Base-by-base conservation (phyloP, 2,888 invertebrate species). In the Lycia hirtaria region DNA sequence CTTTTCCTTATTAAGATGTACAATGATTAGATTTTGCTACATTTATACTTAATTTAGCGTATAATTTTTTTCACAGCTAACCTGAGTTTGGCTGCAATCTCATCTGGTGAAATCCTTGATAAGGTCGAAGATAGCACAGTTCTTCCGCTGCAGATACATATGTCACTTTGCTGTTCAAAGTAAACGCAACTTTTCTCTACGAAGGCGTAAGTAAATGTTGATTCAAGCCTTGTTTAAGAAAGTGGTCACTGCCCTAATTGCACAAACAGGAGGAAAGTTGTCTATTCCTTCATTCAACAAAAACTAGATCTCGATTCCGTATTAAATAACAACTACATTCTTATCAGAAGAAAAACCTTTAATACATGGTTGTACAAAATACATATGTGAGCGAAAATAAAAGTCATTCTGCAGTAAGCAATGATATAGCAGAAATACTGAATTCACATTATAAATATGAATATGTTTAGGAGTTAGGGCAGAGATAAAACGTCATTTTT, bases 241-340 rank as follows among this genome's bases (percentile, higher is more conserved):
- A 57, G 57, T 58, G 48, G 57, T 43, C 17, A 24, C 28, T 35
- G 56, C 48, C 41, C 41, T 47, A n/a, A n/a, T n/a, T n/a, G n/a
- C n/a, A 41, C 35, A 47, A 47, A 41, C 45, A 1, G 12, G 35
- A 58, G 7, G 52, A 58, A 58, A 58, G 52, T 53, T 48, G 22
- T 41, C 32, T 44, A 52, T 52, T 52, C 48, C 30, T 52, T 19
- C n/a, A 9, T 12, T 37, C 28, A 4, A 52, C 57, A 52, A 57
- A 52, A 57, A 57, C 52, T 52, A 43, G 57, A 32, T 20, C 3
- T 28, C 20, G 17, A 26, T 58, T 49, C 57, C 57, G 57, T 35
- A 44, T 43, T 43, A 14, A 41, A 24, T 24, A 30, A 47, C 35
- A 19, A n/a, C 19, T 37, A 10, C 17, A 12, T 2, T 0, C 35